These are phyloP conservation scores for Sebastes fasciatus DNA, from an alignment of 2,113 vertebrate genomes.

Conservation along the genomic window DNA sequence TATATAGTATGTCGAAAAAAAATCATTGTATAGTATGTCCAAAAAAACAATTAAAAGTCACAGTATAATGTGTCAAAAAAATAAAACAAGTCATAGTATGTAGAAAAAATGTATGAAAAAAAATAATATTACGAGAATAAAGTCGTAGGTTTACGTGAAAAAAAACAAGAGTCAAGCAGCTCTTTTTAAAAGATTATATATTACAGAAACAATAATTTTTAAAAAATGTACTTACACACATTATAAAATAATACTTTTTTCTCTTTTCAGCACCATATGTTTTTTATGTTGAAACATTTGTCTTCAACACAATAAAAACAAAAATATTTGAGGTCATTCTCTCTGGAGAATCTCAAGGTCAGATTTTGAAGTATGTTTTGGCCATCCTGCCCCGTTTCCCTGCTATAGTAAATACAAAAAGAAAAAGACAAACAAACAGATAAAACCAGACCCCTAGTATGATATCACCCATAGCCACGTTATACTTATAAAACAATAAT, in stretches of 20 bases:
- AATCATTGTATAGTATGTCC: too few relatives aligned
- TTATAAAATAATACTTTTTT: constrained; percentile 83
- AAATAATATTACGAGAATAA: too few relatives aligned
- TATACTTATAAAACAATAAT: background rate
- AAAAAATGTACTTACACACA: constrained; percentile 88
- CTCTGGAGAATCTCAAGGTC: constrained; percentile 57
- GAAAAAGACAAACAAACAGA: constrained; percentile 54
- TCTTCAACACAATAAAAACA: constrained; percentile 71
- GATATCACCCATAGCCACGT: constrained; percentile 30
- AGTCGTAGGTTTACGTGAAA: constrained; percentile 27
- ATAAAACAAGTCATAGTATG: too few relatives aligned
- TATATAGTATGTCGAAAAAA: too few relatives aligned
- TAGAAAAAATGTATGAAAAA: too few relatives aligned
- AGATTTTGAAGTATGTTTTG: constrained; percentile 49
- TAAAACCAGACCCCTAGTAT: constrained; percentile 42
- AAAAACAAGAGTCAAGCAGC: constrained; percentile 81
- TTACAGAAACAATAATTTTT: constrained; percentile 84
- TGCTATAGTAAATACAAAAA: constrained; percentile 50
- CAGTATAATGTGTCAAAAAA: too few relatives aligned
- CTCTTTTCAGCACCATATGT: constrained; percentile 84
- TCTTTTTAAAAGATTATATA: constrained; percentile 88
- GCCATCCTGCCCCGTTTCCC: constrained; percentile 45
- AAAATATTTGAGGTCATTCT: constrained; percentile 66
- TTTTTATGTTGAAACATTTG: constrained; percentile 71
- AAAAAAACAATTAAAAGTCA: too few relatives aligned